phyloP scores from a whole-genome alignment of 2,888 invertebrate species.

The Stenolophus ochropezus region DNA sequence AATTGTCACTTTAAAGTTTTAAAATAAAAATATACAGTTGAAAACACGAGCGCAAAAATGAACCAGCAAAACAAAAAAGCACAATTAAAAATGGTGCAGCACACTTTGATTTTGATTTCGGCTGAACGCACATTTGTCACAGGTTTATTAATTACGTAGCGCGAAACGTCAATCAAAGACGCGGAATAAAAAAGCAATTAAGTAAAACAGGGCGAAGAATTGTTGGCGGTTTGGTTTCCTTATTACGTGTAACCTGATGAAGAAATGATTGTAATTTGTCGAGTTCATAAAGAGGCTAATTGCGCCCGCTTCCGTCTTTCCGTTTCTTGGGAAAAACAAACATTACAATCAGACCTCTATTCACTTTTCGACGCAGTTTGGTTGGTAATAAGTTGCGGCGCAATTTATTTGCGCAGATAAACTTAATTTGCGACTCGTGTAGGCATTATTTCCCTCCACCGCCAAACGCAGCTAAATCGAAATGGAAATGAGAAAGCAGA shows the following conservation, averaged over 20 bases:
- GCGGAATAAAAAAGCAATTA: slow-evolving; percentile 42
- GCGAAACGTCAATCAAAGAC: slow-evolving; percentile 41
- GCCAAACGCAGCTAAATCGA: slow-evolving; percentile 14
- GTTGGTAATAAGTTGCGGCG: slow-evolving; percentile 32
- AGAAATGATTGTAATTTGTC: slow-evolving; percentile 51
- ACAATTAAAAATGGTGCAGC: slow-evolving; percentile 42
- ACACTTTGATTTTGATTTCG: slow-evolving; percentile 41
- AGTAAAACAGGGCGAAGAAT: slow-evolving; percentile 24
- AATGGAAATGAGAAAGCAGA: slow-evolving; percentile 23
- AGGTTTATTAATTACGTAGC: slow-evolving; percentile 46
- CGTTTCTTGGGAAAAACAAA: slow-evolving; percentile 38
- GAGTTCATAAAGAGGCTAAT: slow-evolving; percentile 50
- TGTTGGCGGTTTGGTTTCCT: slow-evolving; percentile 24
- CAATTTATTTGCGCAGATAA: slow-evolving; percentile 39
- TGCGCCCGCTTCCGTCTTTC: slow-evolving; percentile 30
- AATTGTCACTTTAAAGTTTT: slow-evolving; percentile 25
- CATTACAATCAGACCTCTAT: slow-evolving; percentile 45
- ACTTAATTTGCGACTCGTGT: slow-evolving; percentile 37
- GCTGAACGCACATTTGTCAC: slow-evolving; percentile 39
- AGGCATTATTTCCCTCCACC: slow-evolving; percentile 10
- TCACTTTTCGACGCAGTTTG: slow-evolving; percentile 35
- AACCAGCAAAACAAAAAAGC: background rate
- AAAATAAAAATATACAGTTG: slow-evolving; percentile 40
- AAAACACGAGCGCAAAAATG: slow-evolving; percentile 6
- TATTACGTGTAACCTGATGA: slow-evolving; percentile 33